Base-by-base conservation (phyloP, 2,797 vertebrate species). In the Melanotaenia boesemani region DNA sequence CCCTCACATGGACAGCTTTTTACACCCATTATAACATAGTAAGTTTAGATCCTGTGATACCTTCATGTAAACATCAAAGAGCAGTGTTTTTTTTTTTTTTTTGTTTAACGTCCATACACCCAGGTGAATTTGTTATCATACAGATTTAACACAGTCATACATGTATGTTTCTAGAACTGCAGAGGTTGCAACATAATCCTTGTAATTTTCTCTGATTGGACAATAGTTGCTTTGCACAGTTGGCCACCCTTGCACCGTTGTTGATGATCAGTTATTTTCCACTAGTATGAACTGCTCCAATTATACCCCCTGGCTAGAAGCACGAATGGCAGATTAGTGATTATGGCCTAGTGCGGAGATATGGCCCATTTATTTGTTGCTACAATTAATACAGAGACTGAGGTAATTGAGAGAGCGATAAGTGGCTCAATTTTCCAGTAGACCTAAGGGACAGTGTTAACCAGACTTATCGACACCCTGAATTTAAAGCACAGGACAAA, bases 311-410 rank as follows among this genome's bases (percentile, higher is more conserved):
- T 55, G 83, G 90, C 86, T 70, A 54, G 87, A 81, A 66, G 67
- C 80, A 32, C 86, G 90, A 88, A 92, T 92, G 71, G 85, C 84
- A 81, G 83, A 90, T 88, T 89, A 88, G 84, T 88, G 87, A 91
- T 89, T 86, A 88, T 81, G 81, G 87, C 81, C 76, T 50, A 80
- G 74, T 79, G 81, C 75, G 74, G 86, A 90, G 90, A 92, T 90
- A 77, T 89, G 84, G 59, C 79, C 88, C 86, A 86, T 91, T 89
- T 90, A 84, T 86, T 90, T 82, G 78, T 91, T 85, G 80, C 60
- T 48, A 82, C 86, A 88, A 88, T 88, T 90, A 87, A 86, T 77
- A 79, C 48, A 61, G 55, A 75, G 79, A 61, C 65, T 1, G 84
- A 90, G 80, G 88, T 82, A 86, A 82, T 72, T 58, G 37, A 79